phyloP scores from a whole-genome alignment of 2,888 invertebrate species.

The Harmothoe impar region DNA sequence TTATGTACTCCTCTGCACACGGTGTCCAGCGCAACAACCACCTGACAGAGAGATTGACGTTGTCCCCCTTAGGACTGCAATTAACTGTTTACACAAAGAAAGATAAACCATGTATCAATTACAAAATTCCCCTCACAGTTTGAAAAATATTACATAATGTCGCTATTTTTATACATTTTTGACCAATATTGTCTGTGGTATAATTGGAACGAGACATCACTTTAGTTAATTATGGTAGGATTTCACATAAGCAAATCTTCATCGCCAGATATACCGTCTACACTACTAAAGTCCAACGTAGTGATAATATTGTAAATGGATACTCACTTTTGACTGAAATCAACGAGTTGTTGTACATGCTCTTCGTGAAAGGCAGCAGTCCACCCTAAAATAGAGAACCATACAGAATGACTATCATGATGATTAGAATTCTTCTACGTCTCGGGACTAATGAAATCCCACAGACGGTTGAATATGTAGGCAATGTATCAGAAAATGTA shows the following conservation, averaged over 20 bases:
- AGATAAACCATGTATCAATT: not conserved
- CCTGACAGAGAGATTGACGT: not conserved
- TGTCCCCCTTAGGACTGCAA: not conserved
- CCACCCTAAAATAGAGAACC: constrained; percentile 6
- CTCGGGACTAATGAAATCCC: not conserved
- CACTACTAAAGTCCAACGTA: too few species aligned
- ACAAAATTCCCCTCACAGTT: not conserved
- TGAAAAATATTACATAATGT: too few species aligned
- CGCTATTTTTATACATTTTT: too few species aligned
- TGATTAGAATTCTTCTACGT: not conserved
- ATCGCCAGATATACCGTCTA: too few species aligned
- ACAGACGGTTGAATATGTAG: not conserved
- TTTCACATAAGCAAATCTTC: too few species aligned
- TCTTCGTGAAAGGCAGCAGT: constrained; percentile 45
- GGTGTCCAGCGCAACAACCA: constrained; percentile 62
- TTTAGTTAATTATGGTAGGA: too few species aligned
- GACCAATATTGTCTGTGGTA: too few species aligned
- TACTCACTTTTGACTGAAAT: constrained; percentile 53
- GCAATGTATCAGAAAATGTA: not conserved
- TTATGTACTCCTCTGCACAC: constrained; percentile 59
- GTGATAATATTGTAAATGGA: not conserved
- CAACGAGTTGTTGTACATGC: constrained; percentile 59
- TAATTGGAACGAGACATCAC: too few species aligned
- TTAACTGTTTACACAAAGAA: not conserved
- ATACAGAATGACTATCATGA: not conserved